These are phyloP conservation scores for Teleopsis dalmanni DNA, from an alignment of 1,140 invertebrate species.

Conservation along the genomic window DNA sequence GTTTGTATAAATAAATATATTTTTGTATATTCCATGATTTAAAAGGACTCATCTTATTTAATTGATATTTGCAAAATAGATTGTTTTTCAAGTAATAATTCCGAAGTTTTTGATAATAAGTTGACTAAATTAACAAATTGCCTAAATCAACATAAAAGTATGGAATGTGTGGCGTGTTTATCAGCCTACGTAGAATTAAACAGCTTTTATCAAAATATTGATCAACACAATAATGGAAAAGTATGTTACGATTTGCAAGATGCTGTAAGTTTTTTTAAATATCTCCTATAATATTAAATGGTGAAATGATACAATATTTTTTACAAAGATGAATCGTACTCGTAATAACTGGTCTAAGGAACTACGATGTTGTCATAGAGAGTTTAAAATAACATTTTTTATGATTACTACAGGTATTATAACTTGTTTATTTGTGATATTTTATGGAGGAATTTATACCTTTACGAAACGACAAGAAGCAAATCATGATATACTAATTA, in stretches of 20 bases:
- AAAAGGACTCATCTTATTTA: neutral
- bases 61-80: conserved; percentile 14
- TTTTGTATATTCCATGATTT: neutral
- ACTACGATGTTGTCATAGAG: conserved; percentile 29
- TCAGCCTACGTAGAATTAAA: conserved; percentile 20
- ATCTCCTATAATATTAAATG: neutral
- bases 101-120: conserved; percentile 8
- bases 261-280: conserved; percentile 14
- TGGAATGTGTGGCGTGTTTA: conserved; percentile 17
- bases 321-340: conserved; percentile 33
- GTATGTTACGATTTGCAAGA: conserved; percentile 37
- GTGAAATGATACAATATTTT: neutral
- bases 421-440: conserved; percentile 21
- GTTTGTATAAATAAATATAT: conserved; percentile 13
- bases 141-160: neutral
- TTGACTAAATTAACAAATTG: conserved; percentile 1
- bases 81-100: conserved; percentile 19
- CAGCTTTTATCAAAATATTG: conserved; percentile 23
- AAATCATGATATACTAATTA: conserved; percentile 26
- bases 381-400: conserved; percentile 20
- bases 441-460: conserved; percentile 20
- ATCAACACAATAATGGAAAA: conserved; percentile 22
- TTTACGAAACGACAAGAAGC: conserved; percentile 29
- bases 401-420: conserved; percentile 16
- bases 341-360: conserved; percentile 30